Conservation (phyloP, 2,113 vertebrate species). For the Serilophus lunatus region DNA sequence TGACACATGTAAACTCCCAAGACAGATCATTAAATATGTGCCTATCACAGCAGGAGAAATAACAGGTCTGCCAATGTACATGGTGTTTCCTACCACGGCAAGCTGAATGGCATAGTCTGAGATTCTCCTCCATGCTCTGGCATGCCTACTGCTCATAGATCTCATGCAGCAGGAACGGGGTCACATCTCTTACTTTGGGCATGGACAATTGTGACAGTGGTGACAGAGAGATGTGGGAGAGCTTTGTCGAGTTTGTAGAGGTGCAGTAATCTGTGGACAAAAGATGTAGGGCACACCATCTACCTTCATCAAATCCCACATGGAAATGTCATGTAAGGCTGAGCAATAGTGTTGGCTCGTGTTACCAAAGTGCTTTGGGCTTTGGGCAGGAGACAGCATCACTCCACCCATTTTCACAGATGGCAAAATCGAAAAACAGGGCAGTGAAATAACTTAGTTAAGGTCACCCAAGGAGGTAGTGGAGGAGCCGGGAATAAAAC, state of each 20-base stretch:
- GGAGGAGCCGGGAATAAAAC: slow-evolving; percentile 52
- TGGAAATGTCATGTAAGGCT: neutral
- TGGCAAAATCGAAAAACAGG: neutral
- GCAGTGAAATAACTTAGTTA: neutral
- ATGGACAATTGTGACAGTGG: neutral
- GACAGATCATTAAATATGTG: neutral
- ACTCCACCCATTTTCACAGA: neutral
- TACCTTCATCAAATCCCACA: neutral
- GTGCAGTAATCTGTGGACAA: neutral
- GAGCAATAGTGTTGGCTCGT: neutral
- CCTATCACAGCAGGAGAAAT: neutral
- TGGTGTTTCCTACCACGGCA: neutral
- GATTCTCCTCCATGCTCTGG: neutral
- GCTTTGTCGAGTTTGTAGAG: neutral
- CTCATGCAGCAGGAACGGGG: neutral
- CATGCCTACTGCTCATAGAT: neutral
- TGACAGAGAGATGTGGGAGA: neutral
- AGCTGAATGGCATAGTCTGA: neutral
- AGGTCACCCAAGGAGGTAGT: slow-evolving; percentile 43
- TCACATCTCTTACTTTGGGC: neutral
- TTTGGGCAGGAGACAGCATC: neutral
- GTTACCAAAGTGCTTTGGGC: neutral
- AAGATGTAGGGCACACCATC: neutral
- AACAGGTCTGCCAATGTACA: neutral
- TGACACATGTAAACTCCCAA: neutral